A percentile compares a stretch with the other conserved stretches of the same genome.
Evolutionary conservation across 2,797 vertebrate species (phyloP).

Genomic region (Monodelphis domestica): DNA sequence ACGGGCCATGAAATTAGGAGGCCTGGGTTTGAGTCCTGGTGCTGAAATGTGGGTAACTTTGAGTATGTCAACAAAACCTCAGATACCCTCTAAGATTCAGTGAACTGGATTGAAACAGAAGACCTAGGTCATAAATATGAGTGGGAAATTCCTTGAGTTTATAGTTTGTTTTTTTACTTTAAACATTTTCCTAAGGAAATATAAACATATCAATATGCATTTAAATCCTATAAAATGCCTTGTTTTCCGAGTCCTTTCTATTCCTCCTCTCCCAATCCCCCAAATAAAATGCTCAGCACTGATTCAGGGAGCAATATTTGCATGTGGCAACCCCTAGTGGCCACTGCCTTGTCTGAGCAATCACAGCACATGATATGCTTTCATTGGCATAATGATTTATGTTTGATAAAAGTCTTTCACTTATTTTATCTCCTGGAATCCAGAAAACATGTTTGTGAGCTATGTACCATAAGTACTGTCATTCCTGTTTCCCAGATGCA

Average conservation of each 20-base stretch:
- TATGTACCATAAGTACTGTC: neutral
- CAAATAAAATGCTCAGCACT: neutral
- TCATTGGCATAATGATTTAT: neutral
- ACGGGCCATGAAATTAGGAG: neutral
- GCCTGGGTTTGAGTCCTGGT: neutral
- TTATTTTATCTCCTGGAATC: neutral
- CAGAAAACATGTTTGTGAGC: neutral
- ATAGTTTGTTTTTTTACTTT: neutral
- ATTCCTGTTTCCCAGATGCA: neutral
- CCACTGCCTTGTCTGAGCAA: neutral
- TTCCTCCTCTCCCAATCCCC: neutral
- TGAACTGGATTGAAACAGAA: neutral
- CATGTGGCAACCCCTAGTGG: neutral
- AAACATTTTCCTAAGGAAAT: neutral
- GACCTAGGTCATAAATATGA: neutral
- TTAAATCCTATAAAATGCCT: neutral
- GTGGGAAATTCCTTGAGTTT: neutral
- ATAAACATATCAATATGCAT: neutral
- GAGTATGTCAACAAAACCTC: neutral
- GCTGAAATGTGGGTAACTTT: neutral
- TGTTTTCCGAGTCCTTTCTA: neutral
- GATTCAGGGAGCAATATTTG: neutral
- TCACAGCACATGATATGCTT: neutral
- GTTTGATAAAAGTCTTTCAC: neutral
- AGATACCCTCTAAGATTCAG: neutral